Conservation (phyloP, 2,888 invertebrate genomes). For the Hymenopus coronatus region DNA sequence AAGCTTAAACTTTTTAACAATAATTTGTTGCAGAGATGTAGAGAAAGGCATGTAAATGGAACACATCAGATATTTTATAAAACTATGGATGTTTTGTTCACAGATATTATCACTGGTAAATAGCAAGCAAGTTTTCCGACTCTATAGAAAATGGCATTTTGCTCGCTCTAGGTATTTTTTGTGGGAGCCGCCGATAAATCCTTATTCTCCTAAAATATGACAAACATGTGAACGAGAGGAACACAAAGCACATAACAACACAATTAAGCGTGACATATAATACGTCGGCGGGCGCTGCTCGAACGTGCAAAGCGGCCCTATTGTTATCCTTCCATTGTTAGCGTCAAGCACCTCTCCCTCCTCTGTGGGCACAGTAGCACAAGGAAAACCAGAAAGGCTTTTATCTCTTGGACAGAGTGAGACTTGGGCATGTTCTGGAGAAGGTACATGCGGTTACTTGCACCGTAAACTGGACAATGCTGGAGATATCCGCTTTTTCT, state of each 20-base stretch:
- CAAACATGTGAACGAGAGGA: not conserved
- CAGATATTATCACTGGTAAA: no score
- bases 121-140: no score
- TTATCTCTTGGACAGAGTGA: not conserved
- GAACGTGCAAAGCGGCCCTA: slow-evolving; percentile 2
- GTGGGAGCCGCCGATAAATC: not conserved
- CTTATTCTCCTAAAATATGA: not conserved
- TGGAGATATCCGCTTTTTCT: no score
- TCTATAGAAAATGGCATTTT: not conserved
- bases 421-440: no score
- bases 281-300: slow-evolving; percentile 1
- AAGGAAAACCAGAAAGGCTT: not conserved
- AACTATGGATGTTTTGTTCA: no score
- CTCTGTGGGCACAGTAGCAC: not conserved
- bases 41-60: no score
- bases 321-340: not conserved
- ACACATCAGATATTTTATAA: no score
- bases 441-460: no score
- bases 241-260: not conserved
- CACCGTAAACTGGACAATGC: no score
- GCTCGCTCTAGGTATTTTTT: not conserved
- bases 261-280: slow-evolving; percentile 4
- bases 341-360: not conserved
- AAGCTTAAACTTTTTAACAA: no score
- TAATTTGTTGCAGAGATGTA: no score